Conservation (phyloP, 2,113 vertebrate genomes). For the Toxostoma redivivum region DNA sequence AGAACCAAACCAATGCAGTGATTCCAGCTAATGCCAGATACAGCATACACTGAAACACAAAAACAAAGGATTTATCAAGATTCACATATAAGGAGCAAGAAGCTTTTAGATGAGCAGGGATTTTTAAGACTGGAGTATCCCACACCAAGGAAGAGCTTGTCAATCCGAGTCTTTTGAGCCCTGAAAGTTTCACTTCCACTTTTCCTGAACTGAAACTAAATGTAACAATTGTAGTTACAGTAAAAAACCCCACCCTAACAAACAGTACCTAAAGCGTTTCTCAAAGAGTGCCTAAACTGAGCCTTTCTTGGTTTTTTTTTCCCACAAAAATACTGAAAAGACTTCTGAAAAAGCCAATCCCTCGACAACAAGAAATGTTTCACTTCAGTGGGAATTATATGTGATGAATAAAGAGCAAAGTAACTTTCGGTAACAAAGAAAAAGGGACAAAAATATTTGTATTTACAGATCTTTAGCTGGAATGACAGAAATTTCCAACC, state of each 20-base stretch:
- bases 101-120: not conserved
- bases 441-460: not conserved
- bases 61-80: not conserved
- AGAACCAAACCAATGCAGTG: not conserved
- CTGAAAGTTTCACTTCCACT: not conserved
- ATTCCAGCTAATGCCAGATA: not conserved
- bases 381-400: not conserved
- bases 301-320: rapidly evolving
- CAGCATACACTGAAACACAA: not conserved
- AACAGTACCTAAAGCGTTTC: not conserved
- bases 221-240: not conserved
- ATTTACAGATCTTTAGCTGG: not conserved
- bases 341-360: not conserved
- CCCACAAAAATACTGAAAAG: not conserved
- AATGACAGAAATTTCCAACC: constrained; percentile 22
- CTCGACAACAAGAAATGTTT: not conserved
- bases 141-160: not conserved
- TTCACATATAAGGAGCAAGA: not conserved
- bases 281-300: not conserved
- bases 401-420: not conserved
- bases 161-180: not conserved
- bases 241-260: not conserved
- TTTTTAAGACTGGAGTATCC: not conserved
- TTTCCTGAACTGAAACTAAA: not conserved
- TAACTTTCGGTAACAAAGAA: not conserved